Conservation (phyloP, 2,113 vertebrate species). For the Melanerpes aurifrons region DNA sequence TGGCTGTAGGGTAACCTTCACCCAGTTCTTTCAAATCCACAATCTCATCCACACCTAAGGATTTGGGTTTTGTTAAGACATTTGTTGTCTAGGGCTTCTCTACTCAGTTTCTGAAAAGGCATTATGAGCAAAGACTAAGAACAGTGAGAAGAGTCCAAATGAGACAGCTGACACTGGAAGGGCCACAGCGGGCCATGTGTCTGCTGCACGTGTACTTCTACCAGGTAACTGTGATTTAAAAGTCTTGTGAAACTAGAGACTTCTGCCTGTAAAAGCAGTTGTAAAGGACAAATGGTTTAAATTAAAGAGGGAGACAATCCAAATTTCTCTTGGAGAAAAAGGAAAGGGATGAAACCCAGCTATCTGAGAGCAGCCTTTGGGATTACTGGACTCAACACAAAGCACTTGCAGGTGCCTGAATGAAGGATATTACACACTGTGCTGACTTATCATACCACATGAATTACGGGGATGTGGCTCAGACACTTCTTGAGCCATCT, state of each 20-base stretch:
- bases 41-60: background rate
- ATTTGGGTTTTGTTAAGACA: background rate
- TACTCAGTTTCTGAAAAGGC: background rate
- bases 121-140: background rate
- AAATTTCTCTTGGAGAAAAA: slow-evolving; percentile 17
- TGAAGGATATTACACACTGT: background rate
- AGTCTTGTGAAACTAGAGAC: background rate
- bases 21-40: background rate
- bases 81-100: background rate
- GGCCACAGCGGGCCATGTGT: background rate
- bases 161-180: background rate
- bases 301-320: slow-evolving; percentile 46
- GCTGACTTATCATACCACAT: slow-evolving; percentile 26
- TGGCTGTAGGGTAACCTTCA: background rate
- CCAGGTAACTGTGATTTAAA: background rate
- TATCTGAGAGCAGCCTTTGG: background rate
- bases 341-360: slow-evolving; percentile 1
- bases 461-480: slow-evolving; percentile 46
- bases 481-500: slow-evolving; percentile 47
- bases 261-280: slow-evolving; percentile 28
- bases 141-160: background rate
- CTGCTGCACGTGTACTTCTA: background rate
- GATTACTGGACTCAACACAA: slow-evolving; percentile 31
- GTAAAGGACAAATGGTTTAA: slow-evolving; percentile 48
- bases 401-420: slow-evolving; percentile 50